A percentile compares a stretch with the other conserved stretches of the same genome.
Evolutionary conservation across 2,888 invertebrate genomes (phyloP).

Genomic region (Carcina quercana): DNA sequence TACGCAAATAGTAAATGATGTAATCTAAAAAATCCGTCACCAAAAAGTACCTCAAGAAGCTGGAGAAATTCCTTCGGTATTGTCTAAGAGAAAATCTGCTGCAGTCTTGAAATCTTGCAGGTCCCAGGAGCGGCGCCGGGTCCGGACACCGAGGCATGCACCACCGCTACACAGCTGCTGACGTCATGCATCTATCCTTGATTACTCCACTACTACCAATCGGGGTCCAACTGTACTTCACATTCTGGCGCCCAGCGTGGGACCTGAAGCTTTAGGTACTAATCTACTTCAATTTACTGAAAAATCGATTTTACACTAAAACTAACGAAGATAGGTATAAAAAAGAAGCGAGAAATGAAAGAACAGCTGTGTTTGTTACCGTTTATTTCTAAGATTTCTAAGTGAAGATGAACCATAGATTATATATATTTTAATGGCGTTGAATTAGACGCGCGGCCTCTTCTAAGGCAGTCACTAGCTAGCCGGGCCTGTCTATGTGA

Average conservation of each 20-base stretch:
- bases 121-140: conserved; percentile 26
- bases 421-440: conserved; percentile 45
- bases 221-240: conserved; percentile 30
- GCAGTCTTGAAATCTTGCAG: conserved; percentile 26
- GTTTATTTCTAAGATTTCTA: conserved; percentile 68
- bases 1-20: too few relatives aligned
- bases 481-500: conserved; percentile 28
- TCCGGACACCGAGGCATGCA: conserved; percentile 44
- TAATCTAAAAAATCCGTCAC: background rate
- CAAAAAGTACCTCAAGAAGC: background rate
- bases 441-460: conserved; percentile 61
- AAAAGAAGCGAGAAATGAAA: conserved; percentile 68
- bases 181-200: conserved; percentile 54
- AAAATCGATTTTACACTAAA: conserved; percentile 18
- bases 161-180: conserved; percentile 45
- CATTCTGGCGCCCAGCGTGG: conserved; percentile 48
- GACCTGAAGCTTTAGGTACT: conserved; percentile 43
- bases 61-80: conserved; percentile 24
- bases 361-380: conserved; percentile 68
- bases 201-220: conserved; percentile 22
- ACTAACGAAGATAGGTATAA: conserved; percentile 46
- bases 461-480: conserved; percentile 51
- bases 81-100: conserved; percentile 28
- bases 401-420: conserved; percentile 68
- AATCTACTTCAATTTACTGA: conserved; percentile 40